Evolutionary conservation across 2,797 vertebrate species (phyloP), one percentile per base, ranked within the genome.

Genomic region (Distichodus sexfasciatus): DNA sequence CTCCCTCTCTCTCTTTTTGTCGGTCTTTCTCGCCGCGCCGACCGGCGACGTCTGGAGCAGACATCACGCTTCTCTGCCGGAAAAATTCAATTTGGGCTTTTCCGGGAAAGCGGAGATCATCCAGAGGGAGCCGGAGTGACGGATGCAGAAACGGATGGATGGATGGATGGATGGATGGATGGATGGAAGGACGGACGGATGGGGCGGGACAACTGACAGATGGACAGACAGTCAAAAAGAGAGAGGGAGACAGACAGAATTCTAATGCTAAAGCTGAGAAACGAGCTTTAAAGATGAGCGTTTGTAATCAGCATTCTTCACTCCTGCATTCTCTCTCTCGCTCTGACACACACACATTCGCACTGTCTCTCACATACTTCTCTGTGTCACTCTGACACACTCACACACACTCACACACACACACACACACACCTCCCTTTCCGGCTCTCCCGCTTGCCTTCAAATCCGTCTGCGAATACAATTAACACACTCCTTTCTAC

Each of bases 81-180:
- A 50, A 31, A 57, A 68, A 73, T 76, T 70, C 6, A 48, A 65
- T 79, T 66, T 29, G 28, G 28, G 28, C 47, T 12, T 57, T 77
- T 58, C 51, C 64, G 51, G 64, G 66, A 66, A 69, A 38, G 54
- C 33, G 21, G 4, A 17, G 33, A 36, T 38, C 33, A 21, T 38
- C 33, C 33, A 24, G 11, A n/a, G 5, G 4, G 33, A n/a, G n/a
- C 31, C 29, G 14, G 28, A 36, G 40, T 24, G 40, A 50, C 43
- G 38, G 19, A 23, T 3, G 19, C 35, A 35, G 54, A 15, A 35
- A 24, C 33, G 14, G 21, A 57, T 33, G 38, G 53, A 57, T 35
- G 38, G 54, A 31, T 38, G 11, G 19, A 15, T 21, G 21, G 54
- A 24, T 19, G 14, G 21, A 57, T 33, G 38, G 53, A 57, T 35